Conservation (phyloP, 2,888 invertebrate species). For the Neria commutata region DNA sequence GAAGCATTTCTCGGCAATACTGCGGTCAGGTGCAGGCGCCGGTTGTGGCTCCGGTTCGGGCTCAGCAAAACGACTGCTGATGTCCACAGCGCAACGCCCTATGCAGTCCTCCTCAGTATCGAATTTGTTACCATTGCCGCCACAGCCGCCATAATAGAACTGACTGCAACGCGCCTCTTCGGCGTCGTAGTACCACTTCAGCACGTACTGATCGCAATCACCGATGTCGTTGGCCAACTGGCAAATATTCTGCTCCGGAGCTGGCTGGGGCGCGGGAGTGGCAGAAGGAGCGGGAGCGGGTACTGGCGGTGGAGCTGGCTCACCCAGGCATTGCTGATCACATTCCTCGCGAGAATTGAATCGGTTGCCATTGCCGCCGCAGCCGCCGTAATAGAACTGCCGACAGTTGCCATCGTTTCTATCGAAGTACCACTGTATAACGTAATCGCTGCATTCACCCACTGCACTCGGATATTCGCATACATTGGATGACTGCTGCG, state of each 20-base stretch:
- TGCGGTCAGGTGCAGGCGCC: conserved; percentile 20
- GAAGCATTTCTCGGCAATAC: conserved; percentile 66
- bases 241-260: conserved; percentile 66
- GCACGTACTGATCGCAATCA: conserved; percentile 75
- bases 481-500: conserved; percentile 24
- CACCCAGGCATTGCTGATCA: conserved; percentile 67
- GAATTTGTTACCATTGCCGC: conserved; percentile 90
- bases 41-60: conserved; percentile 26
- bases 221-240: conserved; percentile 73
- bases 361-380: conserved; percentile 89
- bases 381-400: conserved; percentile 88
- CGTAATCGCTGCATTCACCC: conserved; percentile 78
- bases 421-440: conserved; percentile 82
- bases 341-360: conserved; percentile 75
- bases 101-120: conserved; percentile 69
- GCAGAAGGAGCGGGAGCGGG: no score
- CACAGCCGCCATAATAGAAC: conserved; percentile 91
- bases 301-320: conserved; percentile 56
- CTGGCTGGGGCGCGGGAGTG: conserved; percentile 19
- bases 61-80: conserved; percentile 39
- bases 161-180: conserved; percentile 70
- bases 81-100: conserved; percentile 66
- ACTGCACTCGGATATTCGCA: conserved; percentile 75
- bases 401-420: conserved; percentile 72
- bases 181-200: conserved; percentile 77